A percentile compares a stretch with the other conserved stretches of the same genome.
Conservation (phyloP, 2,888 invertebrate species). For the Orthonevra nobilis region DNA sequence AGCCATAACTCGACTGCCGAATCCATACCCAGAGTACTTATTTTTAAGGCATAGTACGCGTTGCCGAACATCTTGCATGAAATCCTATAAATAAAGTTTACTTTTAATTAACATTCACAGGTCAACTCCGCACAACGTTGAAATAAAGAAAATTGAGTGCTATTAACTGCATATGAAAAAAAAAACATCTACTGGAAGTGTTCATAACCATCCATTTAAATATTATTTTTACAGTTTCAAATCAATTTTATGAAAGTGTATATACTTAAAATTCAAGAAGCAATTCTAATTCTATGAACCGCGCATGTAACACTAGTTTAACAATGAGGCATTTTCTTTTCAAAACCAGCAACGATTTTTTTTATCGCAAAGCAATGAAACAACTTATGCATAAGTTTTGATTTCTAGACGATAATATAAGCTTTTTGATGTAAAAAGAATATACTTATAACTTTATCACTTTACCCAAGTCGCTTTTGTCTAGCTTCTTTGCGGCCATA, state of each 20-base stretch:
- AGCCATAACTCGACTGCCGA: too few species aligned
- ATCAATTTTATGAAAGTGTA: constrained; percentile 69
- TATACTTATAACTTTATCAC: constrained; percentile 65
- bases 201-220: too few species aligned
- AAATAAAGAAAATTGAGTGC: too few species aligned
- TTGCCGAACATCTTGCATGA: too few species aligned
- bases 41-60: too few species aligned
- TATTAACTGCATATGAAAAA: too few species aligned
- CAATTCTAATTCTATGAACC: constrained; percentile 40
- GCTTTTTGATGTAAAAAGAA: constrained; percentile 33
- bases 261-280: constrained; percentile 36
- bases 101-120: too few species aligned
- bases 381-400: constrained; percentile 6
- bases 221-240: too few species aligned
- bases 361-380: constrained; percentile 45
- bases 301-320: constrained; percentile 30
- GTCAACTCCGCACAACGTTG: too few species aligned
- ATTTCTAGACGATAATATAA: constrained; percentile 27
- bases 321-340: constrained; percentile 19
- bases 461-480: constrained; percentile 91
- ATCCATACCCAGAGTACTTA: too few species aligned
- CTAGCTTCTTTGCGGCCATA: constrained; percentile 89
- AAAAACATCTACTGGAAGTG: too few species aligned
- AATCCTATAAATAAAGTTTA: too few species aligned
- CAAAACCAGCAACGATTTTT: constrained; percentile 35